Percentiles rank a stretch among this genome's conserved stretches.
phyloP scores from a whole-genome alignment of 2,888 invertebrate species.

The Xestia c-nigrum region DNA sequence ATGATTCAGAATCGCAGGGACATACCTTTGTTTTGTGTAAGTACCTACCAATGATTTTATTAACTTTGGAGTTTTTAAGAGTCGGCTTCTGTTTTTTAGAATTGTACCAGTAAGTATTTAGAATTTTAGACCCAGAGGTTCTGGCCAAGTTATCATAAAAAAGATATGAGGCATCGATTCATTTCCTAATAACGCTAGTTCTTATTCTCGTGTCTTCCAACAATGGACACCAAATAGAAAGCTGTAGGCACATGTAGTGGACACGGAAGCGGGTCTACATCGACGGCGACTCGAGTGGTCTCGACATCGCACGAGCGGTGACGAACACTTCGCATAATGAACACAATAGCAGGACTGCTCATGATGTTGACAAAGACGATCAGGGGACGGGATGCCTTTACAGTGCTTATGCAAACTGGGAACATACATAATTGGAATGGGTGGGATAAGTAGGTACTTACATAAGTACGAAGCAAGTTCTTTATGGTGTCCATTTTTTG shows the following conservation, averaged over 20 bases:
- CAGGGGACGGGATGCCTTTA: neutral
- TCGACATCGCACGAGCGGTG: conserved; percentile 60
- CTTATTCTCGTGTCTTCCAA: neutral
- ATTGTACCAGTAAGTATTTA: neutral
- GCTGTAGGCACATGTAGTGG: conserved; percentile 59
- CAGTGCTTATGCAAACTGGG: neutral
- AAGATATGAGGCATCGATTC: neutral
- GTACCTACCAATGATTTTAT: too few relatives aligned
- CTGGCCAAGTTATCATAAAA: neutral
- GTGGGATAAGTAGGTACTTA: neutral
- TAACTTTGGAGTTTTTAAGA: too few relatives aligned
- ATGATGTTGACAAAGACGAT: conserved; percentile 36
- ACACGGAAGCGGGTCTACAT: conserved; percentile 74
- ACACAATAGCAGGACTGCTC: conserved; percentile 56
- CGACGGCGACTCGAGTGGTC: conserved; percentile 60
- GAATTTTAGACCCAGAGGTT: neutral
- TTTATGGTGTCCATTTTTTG: too few relatives aligned
- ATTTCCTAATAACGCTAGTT: neutral
- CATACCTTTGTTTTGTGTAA: too few relatives aligned
- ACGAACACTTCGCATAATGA: conserved; percentile 52
- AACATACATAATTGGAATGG: neutral
- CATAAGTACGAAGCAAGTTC: too few relatives aligned
- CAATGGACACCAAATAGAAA: conserved; percentile 72
- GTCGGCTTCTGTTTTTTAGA: neutral
- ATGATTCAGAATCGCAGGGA: neutral